Evolutionary conservation across 1,140 invertebrate species (phyloP).

Genomic region (Trichonephila clavipes): DNA sequence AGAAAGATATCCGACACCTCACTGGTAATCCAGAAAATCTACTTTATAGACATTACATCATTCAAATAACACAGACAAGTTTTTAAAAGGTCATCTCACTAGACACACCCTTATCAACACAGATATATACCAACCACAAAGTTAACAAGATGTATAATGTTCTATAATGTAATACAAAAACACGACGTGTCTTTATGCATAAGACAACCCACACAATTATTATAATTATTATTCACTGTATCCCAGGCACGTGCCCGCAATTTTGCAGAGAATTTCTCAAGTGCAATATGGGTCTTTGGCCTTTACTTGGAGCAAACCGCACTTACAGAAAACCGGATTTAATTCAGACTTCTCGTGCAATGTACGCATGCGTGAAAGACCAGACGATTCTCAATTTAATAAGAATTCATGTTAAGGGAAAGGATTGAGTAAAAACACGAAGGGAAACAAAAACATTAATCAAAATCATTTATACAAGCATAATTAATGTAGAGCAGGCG

Average conservation of each 20-base stretch:
- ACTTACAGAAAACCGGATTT: slow-evolving; percentile 56
- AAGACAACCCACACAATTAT: slow-evolving; percentile 23
- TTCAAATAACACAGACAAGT: not conserved
- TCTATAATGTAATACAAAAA: slow-evolving; percentile 4
- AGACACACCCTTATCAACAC: not conserved
- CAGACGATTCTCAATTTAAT: not conserved
- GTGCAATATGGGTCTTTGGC: slow-evolving; percentile 67
- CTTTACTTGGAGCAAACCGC: not conserved
- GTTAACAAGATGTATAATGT: not conserved
- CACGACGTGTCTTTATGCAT: not conserved
- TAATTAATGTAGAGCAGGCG: too few species aligned
- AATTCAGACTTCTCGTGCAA: not conserved
- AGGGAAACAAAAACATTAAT: too few species aligned
- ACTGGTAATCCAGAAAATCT: not conserved
- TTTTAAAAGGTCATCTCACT: not conserved
- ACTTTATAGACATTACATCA: not conserved
- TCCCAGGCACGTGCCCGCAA: slow-evolving; percentile 41
- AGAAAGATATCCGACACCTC: too few species aligned
- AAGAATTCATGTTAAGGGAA: not conserved
- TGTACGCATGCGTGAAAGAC: not conserved
- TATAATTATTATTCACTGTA: slow-evolving; percentile 42
- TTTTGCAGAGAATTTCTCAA: slow-evolving; percentile 38
- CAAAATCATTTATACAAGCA: too few species aligned
- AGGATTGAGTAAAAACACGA: not conserved
- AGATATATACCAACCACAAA: not conserved